These are phyloP conservation scores for Trialeurodes vaporariorum DNA, from an alignment of 1,140 invertebrate genomes.

Conservation along the genomic window DNA sequence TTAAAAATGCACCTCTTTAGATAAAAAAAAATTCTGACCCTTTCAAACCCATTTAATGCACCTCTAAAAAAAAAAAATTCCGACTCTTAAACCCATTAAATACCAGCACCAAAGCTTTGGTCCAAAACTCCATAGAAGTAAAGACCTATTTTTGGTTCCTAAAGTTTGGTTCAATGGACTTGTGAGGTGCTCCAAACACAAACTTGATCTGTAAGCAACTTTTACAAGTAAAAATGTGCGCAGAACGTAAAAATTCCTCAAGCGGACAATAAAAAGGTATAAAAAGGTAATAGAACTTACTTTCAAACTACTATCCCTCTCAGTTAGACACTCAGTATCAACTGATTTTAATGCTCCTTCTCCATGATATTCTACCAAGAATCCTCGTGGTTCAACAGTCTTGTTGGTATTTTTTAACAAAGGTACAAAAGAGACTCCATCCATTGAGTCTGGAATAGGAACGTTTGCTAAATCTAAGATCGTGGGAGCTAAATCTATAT, in stretches of 20 bases:
- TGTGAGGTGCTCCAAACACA: no score
- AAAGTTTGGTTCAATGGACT: no score
- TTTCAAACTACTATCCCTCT: conserved; percentile 40
- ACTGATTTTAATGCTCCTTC: conserved; percentile 45
- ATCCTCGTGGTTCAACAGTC: conserved; percentile 35
- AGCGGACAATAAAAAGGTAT: not conserved
- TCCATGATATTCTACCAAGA: conserved; percentile 68
- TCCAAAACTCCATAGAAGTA: no score
- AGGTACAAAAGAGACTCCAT: conserved; percentile 48
- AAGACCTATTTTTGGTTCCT: no score
- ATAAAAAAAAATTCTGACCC: no score
- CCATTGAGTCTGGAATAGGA: conserved; percentile 40
- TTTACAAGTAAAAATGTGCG: no score
- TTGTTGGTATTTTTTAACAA: conserved; percentile 22
- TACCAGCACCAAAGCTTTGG: no score
- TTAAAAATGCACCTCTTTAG: no score
- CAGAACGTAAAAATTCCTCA: conserved; percentile 5
- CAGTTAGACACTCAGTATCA: conserved; percentile 42
- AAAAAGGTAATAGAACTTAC: conserved; percentile 35
- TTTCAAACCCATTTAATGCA: no score
- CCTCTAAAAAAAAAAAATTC: no score
- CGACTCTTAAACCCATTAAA: no score
- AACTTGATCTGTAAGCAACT: no score
- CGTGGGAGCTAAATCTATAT: conserved; percentile 72
- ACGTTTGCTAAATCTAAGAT: conserved; percentile 55